Evolutionary conservation across 92 coral and sea anemone species (phyloP).

Genomic region (Epizoanthus stellaris): DNA sequence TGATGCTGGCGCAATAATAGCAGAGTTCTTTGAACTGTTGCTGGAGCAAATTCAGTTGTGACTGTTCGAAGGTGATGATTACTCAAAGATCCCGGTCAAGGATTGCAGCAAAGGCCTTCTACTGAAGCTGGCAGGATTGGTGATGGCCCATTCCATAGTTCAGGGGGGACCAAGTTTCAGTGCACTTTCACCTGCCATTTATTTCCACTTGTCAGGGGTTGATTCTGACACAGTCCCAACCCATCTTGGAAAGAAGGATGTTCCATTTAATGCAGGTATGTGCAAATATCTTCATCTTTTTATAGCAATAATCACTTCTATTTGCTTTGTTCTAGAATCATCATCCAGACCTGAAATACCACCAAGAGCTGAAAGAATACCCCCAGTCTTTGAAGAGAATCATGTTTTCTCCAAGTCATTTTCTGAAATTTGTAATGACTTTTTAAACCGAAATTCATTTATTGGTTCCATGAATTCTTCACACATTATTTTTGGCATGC

Average conservation of each 20-base stretch:
- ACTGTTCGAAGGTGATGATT: constrained; percentile 58
- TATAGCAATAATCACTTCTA: neutral
- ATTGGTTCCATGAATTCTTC: no score
- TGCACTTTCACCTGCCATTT: constrained; percentile 57
- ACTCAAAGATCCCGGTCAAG: constrained; percentile 50
- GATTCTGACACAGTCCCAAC: constrained; percentile 54
- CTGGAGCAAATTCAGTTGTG: constrained; percentile 57
- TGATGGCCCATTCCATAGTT: constrained; percentile 49
- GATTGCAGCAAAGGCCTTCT: constrained; percentile 67
- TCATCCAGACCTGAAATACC: neutral
- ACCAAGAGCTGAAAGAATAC: no score
- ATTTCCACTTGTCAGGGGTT: constrained; percentile 60
- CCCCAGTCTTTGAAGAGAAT: no score
- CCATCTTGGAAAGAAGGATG: constrained; percentile 47
- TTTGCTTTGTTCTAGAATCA: neutral
- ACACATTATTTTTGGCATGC: no score
- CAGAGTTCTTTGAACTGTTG: constrained; percentile 62
- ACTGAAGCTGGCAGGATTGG: constrained; percentile 59
- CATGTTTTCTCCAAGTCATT: no score
- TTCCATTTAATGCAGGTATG: constrained; percentile 66
- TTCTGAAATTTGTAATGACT: no score
- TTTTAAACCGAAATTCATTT: no score
- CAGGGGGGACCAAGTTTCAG: constrained; percentile 60
- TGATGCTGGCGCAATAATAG: constrained; percentile 66
- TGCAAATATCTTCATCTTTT: neutral